These are phyloP conservation scores for Geodia barretti DNA, from an alignment of 37 sponge, comb jelly and placozoan genomes.

Conservation along the genomic window DNA sequence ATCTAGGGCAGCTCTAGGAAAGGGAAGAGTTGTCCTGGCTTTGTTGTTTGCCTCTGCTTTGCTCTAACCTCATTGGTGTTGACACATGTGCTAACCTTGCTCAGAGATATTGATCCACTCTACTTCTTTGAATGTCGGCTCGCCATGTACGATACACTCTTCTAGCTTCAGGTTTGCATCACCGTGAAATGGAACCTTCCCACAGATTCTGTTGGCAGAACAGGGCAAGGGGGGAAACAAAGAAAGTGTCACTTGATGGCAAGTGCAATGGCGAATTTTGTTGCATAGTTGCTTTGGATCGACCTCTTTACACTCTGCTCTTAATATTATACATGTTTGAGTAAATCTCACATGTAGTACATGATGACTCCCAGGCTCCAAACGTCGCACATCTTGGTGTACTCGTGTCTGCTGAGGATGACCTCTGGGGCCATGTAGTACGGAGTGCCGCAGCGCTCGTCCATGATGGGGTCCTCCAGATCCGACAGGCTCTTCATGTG, in stretches of 20 bases:
- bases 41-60: no score
- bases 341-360: constrained; percentile 82
- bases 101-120: constrained; percentile 63
- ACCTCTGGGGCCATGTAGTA: constrained; percentile 99
- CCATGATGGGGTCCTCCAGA: constrained; percentile 71
- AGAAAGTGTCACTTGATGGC: no score
- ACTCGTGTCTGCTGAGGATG: constrained; percentile 77
- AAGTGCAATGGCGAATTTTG: no score
- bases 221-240: no score
- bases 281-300: no score
- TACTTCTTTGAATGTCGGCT: constrained; percentile 49
- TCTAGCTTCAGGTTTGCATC: constrained; percentile 49
- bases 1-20: no score
- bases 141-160: constrained; percentile 58
- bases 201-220: constrained; percentile 76
- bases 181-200: constrained; percentile 60
- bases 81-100: constrained; percentile 35
- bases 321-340: not conserved
- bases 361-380: constrained; percentile 98
- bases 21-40: no score
- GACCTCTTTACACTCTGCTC: not conserved
- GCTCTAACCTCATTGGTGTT: no score
- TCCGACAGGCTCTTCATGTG: constrained; percentile 64
- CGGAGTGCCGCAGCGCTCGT: constrained; percentile 85
- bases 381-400: constrained; percentile 93